A percentile compares a stretch with the other conserved stretches of the same genome.
phyloP scores from a whole-genome alignment of 2,888 invertebrate genomes.

The Dorcus parallelipipedus region DNA sequence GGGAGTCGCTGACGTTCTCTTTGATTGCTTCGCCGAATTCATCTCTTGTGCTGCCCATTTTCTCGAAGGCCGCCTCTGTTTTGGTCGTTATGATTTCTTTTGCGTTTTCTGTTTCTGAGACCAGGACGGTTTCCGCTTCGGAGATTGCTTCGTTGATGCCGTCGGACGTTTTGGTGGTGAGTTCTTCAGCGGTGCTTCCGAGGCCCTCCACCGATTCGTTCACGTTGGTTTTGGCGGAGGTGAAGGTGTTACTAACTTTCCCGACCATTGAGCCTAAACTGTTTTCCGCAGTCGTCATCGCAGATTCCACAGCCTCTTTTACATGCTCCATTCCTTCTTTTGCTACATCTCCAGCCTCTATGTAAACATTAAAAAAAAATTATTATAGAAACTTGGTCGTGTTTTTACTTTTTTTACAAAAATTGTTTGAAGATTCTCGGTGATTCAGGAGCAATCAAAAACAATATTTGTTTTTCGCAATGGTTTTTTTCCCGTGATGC shows the following conservation, averaged over 20 bases:
- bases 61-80: conserved; percentile 15
- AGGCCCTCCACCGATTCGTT: conserved; percentile 31
- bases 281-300: conserved; percentile 40
- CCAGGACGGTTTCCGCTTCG: conserved; percentile 42
- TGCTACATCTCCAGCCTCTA: conserved; percentile 41
- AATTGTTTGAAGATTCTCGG: too few species aligned
- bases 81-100: conserved; percentile 8
- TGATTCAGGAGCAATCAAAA: too few species aligned
- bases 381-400: too few species aligned
- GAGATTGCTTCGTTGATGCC: conserved; percentile 30
- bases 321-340: conserved; percentile 39
- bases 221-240: conserved; percentile 30
- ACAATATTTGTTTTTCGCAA: too few species aligned
- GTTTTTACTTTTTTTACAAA: too few species aligned
- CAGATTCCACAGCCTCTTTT: conserved; percentile 40
- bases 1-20: conserved; percentile 27
- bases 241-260: conserved; percentile 42
- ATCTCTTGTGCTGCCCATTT: conserved; percentile 14
- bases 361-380: too few species aligned
- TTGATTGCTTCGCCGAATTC: conserved; percentile 26
- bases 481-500: too few species aligned
- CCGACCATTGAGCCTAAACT: conserved; percentile 39
- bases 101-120: conserved; percentile 34
- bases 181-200: not conserved
- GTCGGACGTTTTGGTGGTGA: not conserved